A percentile compares a stretch with the other conserved stretches of the same genome.
These are phyloP conservation scores for Grus americana DNA, from an alignment of 2,113 vertebrate genomes.

Conservation along the genomic window DNA sequence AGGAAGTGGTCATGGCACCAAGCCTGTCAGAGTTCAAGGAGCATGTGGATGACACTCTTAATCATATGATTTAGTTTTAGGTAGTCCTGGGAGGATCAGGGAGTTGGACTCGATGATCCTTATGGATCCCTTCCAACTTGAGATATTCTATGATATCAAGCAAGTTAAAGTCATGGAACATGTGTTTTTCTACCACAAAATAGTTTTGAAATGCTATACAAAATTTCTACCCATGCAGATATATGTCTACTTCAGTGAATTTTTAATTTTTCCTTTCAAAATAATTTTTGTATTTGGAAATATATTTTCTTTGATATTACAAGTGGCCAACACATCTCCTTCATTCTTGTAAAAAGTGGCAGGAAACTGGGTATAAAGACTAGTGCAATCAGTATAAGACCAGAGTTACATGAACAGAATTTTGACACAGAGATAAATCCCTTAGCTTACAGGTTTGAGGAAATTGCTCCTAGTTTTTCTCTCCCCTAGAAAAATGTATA, in stretches of 20 bases:
- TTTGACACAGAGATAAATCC: background rate
- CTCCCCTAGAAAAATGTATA: background rate
- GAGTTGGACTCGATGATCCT: background rate
- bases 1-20: background rate
- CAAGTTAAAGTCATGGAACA: background rate
- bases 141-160: background rate
- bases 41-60: background rate
- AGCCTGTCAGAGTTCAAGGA: background rate
- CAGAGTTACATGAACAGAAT: background rate
- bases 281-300: background rate
- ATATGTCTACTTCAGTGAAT: background rate
- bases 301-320: background rate
- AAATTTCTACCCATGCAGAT: background rate
- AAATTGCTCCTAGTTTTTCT: background rate
- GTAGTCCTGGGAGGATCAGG: background rate
- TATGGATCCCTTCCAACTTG: background rate
- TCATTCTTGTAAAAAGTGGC: background rate
- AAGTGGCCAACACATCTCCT: background rate
- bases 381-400: background rate
- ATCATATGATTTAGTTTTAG: background rate
- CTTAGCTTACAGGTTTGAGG: background rate
- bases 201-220: background rate
- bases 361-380: background rate
- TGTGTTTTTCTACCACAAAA: background rate
- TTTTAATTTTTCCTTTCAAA: background rate